Evolutionary conservation across 2,888 invertebrate species (phyloP).

Genomic region (Meiosimyza platycephala): DNA sequence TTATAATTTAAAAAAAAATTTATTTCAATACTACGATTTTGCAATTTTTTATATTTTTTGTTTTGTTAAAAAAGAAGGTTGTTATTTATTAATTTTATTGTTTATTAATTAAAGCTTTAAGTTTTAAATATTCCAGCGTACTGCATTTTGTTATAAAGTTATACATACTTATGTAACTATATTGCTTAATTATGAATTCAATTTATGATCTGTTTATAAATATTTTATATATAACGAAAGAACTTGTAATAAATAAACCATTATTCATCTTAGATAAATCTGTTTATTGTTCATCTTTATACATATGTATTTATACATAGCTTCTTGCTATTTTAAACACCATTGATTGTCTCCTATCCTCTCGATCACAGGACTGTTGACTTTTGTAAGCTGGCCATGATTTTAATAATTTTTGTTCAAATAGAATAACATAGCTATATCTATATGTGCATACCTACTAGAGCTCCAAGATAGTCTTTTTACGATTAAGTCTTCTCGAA

Average conservation of each 20-base stretch:
- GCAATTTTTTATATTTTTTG: no score
- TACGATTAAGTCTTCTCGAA: no score
- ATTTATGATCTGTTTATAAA: background rate
- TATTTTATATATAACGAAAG: conserved; percentile 13
- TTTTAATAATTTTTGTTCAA: no score
- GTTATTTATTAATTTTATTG: background rate
- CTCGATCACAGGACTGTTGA: no score
- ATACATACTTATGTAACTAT: background rate
- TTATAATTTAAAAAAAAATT: no score
- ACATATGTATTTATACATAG: background rate
- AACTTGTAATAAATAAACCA: background rate
- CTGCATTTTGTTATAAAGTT: background rate
- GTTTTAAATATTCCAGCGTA: background rate
- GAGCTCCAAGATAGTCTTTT: no score
- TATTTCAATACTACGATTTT: no score
- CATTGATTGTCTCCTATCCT: no score
- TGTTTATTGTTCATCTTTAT: conserved; percentile 24
- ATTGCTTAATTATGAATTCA: background rate
- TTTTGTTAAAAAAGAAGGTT: no score
- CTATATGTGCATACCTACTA: no score
- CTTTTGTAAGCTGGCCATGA: no score
- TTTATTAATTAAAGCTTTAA: background rate
- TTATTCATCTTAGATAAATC: background rate
- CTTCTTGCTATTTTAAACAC: background rate
- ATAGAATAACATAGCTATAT: no score